Evolutionary conservation across 2,888 invertebrate species (phyloP), one percentile per base, ranked within the genome.

Genomic region (Ditula angustiorana): DNA sequence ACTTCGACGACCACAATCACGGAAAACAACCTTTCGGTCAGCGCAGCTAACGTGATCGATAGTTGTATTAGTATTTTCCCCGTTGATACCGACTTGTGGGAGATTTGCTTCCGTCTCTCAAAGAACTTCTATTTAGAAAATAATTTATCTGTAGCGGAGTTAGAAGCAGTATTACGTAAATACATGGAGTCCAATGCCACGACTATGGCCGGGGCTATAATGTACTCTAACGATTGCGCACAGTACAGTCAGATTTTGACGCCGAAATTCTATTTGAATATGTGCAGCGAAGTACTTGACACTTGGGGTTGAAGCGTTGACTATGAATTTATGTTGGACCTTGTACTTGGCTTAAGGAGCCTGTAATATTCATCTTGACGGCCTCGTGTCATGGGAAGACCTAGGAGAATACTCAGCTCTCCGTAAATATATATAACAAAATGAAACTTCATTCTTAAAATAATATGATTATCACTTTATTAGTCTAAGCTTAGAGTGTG

Each of bases 81-180:
- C 0, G 80, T 90, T 1, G 84, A 89, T 37, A 74, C 84, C 1
- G 75, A 82, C 2, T 67, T 92, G 8, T 92, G 92, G 92, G 91
- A 92, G 65, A 78, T 78, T 2, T 92, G 90, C 68, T 90, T 92
- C 74, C 79, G 88, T 23, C 70, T 83, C 0, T 81, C 91, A 0
- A 92, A 89, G 68, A 81, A 90, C 71, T 92, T 85, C 71, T 92
- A 83, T 69, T 68, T 92, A 35, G 83, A 88, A 7, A 90, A 92
- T 68, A 73, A 85, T 67, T 74, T 92, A 67, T 80, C 79, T 13
- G 87, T 94, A 64, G 81, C 87, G 8, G 91, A 90, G 58, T 81
- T 95, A 67, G 95, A 95, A 78, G 82, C 81, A 2, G 88, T 95
- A 2, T 83, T 95, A 59, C 79, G 92, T 13, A 94, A 94, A 67